Evolutionary conservation across 1,140 invertebrate species (phyloP).

Genomic region (Hirudo medicinalis): DNA sequence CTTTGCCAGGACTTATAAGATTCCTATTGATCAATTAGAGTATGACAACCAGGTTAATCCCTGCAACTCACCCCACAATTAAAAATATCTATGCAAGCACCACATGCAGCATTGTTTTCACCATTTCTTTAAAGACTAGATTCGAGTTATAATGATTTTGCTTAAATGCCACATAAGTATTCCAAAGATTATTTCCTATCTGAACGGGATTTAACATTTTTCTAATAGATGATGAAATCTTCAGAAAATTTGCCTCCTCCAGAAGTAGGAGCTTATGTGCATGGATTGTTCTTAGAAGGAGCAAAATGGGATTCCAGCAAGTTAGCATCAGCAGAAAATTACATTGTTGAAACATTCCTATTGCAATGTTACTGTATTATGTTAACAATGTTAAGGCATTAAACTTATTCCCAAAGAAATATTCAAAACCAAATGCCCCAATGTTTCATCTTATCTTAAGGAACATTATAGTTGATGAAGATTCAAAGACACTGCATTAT

Average conservation of each 20-base stretch:
- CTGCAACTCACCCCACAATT: neutral
- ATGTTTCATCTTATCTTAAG: constrained; percentile 23
- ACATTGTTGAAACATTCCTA: neutral
- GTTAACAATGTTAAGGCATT: too few relatives aligned
- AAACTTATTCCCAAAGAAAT: too few relatives aligned
- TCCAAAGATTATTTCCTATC: constrained; percentile 32
- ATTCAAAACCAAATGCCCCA: too few relatives aligned
- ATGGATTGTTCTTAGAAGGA: constrained; percentile 40
- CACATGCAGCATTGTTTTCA: too few relatives aligned
- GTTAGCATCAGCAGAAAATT: neutral
- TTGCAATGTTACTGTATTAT: neutral
- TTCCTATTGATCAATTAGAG: constrained; percentile 40
- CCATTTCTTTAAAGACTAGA: constrained; percentile 7
- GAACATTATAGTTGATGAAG: constrained; percentile 33
- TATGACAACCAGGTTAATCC: constrained; percentile 39
- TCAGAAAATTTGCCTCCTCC: constrained; percentile 27
- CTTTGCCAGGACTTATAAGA: constrained; percentile 40
- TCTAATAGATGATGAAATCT: neutral
- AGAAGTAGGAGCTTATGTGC: constrained; percentile 38
- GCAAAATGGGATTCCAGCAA: constrained; percentile 34
- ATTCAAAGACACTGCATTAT: constrained; percentile 37
- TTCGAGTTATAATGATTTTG: neutral
- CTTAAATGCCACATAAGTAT: constrained; percentile 26
- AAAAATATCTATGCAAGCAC: constrained; percentile 11
- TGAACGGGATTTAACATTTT: neutral